Conservation (phyloP, 2,888 invertebrate species). For the Belgica antarctica region DNA sequence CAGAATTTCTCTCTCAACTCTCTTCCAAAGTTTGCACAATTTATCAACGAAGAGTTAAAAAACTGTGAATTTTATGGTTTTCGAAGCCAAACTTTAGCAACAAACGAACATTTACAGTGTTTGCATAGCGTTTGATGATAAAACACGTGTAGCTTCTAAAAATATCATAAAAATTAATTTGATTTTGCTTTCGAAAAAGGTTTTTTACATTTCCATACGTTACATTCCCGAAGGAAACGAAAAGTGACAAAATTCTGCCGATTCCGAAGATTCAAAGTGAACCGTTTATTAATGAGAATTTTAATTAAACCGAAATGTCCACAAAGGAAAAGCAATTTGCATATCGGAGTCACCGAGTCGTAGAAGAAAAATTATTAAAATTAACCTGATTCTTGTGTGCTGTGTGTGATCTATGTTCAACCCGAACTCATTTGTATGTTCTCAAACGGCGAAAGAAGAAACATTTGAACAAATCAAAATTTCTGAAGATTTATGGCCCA, state of each 20-base stretch:
- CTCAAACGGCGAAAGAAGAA: not conserved
- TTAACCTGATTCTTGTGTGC: not conserved
- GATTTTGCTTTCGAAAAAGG: no score
- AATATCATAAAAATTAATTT: slow-evolving; percentile 1
- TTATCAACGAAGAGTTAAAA: not conserved
- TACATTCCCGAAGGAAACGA: not conserved
- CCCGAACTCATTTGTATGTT: not conserved
- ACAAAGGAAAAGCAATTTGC: slow-evolving; percentile 1
- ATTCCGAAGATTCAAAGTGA: not conserved
- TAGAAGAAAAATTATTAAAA: not conserved
- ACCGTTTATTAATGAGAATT: not conserved
- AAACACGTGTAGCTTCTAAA: slow-evolving; percentile 7
- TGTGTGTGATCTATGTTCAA: not conserved
- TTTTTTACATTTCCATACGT: not conserved
- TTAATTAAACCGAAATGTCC: slow-evolving; percentile 15
- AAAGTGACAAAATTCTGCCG: not conserved
- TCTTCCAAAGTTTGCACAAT: not conserved
- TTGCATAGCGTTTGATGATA: not conserved
- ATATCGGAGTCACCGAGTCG: not conserved
- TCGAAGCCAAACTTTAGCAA: not conserved
- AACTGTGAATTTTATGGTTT: not conserved
- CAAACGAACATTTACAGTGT: not conserved
- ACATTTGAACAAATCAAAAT: not conserved
- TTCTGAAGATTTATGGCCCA: not conserved
- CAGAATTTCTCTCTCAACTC: not conserved